phyloP scores from a whole-genome alignment of 2,888 invertebrate species.

The Galeopsomyia nigrocyanea region DNA sequence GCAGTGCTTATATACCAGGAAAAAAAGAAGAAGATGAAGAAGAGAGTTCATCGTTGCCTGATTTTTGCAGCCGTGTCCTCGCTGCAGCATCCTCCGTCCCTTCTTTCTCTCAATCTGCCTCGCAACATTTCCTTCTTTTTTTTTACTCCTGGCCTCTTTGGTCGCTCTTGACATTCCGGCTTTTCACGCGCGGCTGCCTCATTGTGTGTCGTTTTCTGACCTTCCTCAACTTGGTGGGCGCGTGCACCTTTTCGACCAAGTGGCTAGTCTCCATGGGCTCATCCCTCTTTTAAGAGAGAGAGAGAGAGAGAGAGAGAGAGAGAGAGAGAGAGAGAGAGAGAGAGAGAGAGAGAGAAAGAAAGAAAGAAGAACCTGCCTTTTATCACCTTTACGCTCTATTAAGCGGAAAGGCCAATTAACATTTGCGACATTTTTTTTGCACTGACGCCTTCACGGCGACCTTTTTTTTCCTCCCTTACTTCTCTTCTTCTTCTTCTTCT shows the following conservation, averaged over 20 bases:
- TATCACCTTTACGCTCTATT: conserved; percentile 39
- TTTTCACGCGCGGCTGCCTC: conserved; percentile 13
- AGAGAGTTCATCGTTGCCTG: conserved; percentile 48
- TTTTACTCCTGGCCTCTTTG: no score
- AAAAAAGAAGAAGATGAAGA: conserved; percentile 48
- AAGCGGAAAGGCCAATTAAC: conserved; percentile 35
- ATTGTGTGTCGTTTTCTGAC: conserved; percentile 33
- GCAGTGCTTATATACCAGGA: conserved; percentile 18
- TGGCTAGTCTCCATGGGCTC: no score
- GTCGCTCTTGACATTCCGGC: conserved; percentile 8
- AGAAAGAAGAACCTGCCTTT: conserved; percentile 10
- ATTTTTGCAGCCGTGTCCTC: conserved; percentile 49
- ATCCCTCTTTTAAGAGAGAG: no score
- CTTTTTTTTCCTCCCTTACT: no score
- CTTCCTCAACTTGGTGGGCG: conserved; percentile 12
- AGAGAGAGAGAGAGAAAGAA: no score
- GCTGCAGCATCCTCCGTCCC: conserved; percentile 13
- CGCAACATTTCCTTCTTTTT: no score
- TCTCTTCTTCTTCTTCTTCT: background rate
- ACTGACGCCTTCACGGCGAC: background rate
- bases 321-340: no score
- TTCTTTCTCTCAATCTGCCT: no score
- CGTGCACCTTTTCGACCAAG: background rate
- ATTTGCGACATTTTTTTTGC: conserved; percentile 22
- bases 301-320: no score